Conservation (phyloP, 2,888 invertebrate species). For the Atrina japonica region DNA sequence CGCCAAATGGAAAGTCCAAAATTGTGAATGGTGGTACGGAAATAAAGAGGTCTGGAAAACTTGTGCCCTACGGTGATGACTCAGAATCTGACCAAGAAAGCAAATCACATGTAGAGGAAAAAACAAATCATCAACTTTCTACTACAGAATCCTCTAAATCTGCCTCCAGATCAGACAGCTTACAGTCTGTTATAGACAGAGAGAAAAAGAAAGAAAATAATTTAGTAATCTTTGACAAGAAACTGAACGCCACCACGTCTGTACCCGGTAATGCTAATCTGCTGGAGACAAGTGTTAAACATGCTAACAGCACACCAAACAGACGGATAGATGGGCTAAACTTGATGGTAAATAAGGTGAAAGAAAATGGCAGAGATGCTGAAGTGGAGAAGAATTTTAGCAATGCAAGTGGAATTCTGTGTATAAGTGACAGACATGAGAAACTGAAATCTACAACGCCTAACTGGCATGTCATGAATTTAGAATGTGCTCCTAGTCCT, state of each 20-base stretch:
- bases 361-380: constrained; percentile 5
- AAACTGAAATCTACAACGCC: constrained; percentile 73
- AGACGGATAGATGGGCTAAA: constrained; percentile 33
- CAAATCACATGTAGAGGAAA: constrained; percentile 1
- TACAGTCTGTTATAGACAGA: not conserved
- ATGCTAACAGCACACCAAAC: constrained; percentile 21
- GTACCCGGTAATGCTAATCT: constrained; percentile 71
- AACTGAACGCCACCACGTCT: constrained; percentile 71
- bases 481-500: constrained; percentile 72
- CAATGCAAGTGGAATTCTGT: constrained; percentile 20
- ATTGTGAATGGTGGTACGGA: constrained; percentile 62
- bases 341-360: constrained; percentile 39
- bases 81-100: constrained; percentile 73
- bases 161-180: no score
- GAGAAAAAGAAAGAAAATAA: constrained; percentile 26
- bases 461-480: constrained; percentile 75
- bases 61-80: constrained; percentile 80
- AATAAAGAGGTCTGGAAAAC: constrained; percentile 49
- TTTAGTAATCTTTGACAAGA: constrained; percentile 64
- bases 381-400: constrained; percentile 3
- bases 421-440: constrained; percentile 41
- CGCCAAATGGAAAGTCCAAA: constrained; percentile 69
- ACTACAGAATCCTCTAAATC: not conserved
- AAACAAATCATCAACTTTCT: not conserved
- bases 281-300: constrained; percentile 49